Evolutionary conservation across 2,113 vertebrate genomes (phyloP), one percentile per base, ranked within the genome.

Genomic region (Crotalus horridus): DNA sequence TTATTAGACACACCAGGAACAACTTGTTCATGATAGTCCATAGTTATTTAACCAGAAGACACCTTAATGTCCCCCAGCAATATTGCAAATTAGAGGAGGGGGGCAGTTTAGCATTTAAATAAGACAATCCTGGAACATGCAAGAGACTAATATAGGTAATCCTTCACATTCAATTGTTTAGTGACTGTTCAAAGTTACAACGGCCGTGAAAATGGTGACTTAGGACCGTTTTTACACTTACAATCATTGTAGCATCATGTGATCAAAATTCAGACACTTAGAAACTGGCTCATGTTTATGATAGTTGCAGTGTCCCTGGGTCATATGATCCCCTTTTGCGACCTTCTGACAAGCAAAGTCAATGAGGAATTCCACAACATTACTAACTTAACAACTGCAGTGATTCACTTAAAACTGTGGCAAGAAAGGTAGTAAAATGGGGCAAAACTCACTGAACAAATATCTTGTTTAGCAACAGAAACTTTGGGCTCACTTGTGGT

Each of bases 1-100:
- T 90, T 59, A 46, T 85, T 24, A 90, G 88, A 21, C 55, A 86
- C 88, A 85, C 29, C 54, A 90, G 74, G 92, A 86, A 89, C 58
- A 81, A 54, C 54, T 85, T 85, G 54, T 88, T 85, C 29, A 23
- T 59, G 74, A 48, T 48, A 90, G 26, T 53, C 46, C 24, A n/a
- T n/a, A 61, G 46, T 86, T 90, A 48, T 92, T 58, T 64, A 92
- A 43, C 48, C 39, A 86, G 39, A 10, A 39, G 58, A 69, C 20
- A 85, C 4, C 51, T 6, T 61, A 59, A 17, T 13, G 6, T n/a
- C 12, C 29, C 46, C 12, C 33, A 13, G 20, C 29, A 86, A 90
- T 46, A 88, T 88, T 33, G 5, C n/a, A 69, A 59, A 89, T 51
- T 59, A 46, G 43, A 92, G 10, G 29, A 33, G 64, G 64, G 1